Evolutionary conservation across 2,888 invertebrate genomes (phyloP), one percentile per base, ranked within the genome.

Genomic region (Caenorhabditis doughertyi): DNA sequence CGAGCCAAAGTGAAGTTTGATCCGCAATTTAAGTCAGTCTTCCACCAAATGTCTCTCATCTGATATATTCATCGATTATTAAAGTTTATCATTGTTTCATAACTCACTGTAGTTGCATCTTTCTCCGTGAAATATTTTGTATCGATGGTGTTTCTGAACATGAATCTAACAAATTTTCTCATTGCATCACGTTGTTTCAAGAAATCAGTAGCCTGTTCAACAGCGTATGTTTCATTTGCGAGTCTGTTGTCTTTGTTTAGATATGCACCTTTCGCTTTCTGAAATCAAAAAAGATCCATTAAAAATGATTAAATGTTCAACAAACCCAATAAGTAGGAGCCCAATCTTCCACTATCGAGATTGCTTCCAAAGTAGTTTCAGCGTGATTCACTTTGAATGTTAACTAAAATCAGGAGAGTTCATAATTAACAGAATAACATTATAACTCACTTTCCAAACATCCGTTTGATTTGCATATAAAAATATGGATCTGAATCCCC

Each of bases 31-130:
- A 42, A 13, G 18, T 73, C 72, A 1, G 72, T 47, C 18, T 62
- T 42, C 72, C 72, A 73, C 42, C 47, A 73, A 18, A 73, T 55
- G 11, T 73, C 62, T 21, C 72, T 62, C 72, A 73, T 73, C 72
- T 73, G 64, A 29, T 42, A 51, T 32, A n/a, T 23, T 42, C 11
- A n/a, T 32, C 16, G 11, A 39, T 39, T 13, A 35, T 3, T 35
- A 29, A 8, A 13, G 11, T 39, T 39, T 39, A 18, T 47, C 18
- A 3, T 47, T 47, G 1, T 47, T 47, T 18, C 8, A 42, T 1
- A 11, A 47, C 70, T 27, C 21, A 73, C 72, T 53, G 29, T 39
- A 11, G 21, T 7, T 2, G 72, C 64, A 4, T 72, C 60, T 3
- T 60, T 16, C 21, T 73, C 64, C 2, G 42, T 55, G 44, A 73